These are phyloP conservation scores for Hydra vulgaris DNA, from an alignment of 30 jellyfish, hydroid and myxozoan species.

Conservation along the genomic window DNA sequence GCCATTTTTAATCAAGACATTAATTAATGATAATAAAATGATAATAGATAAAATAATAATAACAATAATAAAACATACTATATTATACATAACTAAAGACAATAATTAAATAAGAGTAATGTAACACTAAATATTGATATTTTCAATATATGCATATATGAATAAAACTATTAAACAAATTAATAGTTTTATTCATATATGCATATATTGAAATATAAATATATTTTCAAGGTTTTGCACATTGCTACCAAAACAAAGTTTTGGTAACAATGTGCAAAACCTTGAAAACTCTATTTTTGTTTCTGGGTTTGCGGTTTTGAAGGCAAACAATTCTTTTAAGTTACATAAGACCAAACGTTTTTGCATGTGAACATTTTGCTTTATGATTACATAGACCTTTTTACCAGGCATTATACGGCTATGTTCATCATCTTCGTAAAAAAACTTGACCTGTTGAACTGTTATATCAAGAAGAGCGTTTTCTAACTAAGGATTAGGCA, in stretches of 20 bases:
- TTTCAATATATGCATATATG: too few species aligned
- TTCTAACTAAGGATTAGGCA: constrained; percentile 19
- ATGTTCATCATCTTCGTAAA: constrained; percentile 13
- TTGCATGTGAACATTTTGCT: constrained; percentile 20
- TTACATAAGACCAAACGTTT: constrained; percentile 39
- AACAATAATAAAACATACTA: too few species aligned
- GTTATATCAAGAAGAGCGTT: neutral
- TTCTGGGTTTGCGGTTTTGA: constrained; percentile 19
- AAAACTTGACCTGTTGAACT: neutral
- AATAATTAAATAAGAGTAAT: too few species aligned
- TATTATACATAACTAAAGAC: too few species aligned
- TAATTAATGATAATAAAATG: too few species aligned
- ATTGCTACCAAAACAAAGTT: constrained; percentile 24
- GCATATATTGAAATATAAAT: too few species aligned
- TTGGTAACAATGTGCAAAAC: constrained; percentile 49
- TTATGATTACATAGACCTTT: constrained; percentile 43
- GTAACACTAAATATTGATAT: too few species aligned
- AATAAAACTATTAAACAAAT: too few species aligned
- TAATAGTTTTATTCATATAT: too few species aligned
- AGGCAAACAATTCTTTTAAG: constrained; percentile 36
- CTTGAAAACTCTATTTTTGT: constrained; percentile 36
- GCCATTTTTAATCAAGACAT: too few species aligned
- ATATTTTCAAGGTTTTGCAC: too few species aligned
- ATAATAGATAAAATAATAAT: too few species aligned
- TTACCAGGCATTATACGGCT: constrained; percentile 43